These are phyloP conservation scores for Dasysyrphus tricinctus DNA, from an alignment of 2,888 invertebrate species.

Conservation along the genomic window DNA sequence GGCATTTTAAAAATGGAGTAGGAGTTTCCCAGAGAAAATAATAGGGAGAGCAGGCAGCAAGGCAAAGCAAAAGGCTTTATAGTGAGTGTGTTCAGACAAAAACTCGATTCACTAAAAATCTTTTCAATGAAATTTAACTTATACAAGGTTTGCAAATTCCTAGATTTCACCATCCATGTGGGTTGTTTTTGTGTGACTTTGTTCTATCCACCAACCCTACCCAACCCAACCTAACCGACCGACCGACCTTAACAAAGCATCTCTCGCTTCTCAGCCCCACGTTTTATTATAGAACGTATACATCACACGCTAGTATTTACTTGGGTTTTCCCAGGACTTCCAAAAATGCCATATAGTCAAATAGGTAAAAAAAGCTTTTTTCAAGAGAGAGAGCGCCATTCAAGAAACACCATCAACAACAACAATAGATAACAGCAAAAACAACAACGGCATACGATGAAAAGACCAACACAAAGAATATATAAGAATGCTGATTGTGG, in stretches of 20 bases:
- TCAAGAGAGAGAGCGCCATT: constrained; percentile 46
- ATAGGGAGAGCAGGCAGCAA: neutral
- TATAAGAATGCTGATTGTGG: constrained; percentile 61
- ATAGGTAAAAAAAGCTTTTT: constrained; percentile 44
- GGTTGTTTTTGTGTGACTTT: constrained; percentile 44
- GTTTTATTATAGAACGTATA: constrained; percentile 50
- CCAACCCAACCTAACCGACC: neutral
- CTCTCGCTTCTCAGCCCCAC: neutral
- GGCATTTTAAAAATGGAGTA: constrained; percentile 44
- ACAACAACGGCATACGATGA: neutral
- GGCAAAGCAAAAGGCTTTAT: neutral
- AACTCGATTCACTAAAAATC: constrained; percentile 36
- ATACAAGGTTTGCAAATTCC: constrained; percentile 57
- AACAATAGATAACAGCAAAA: constrained; percentile 4
- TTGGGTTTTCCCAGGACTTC: constrained; percentile 60
- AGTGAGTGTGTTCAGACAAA: constrained; percentile 2
- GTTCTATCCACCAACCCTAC: neutral
- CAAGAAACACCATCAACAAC: constrained; percentile 9
- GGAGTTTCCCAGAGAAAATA: neutral
- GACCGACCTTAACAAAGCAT: neutral
- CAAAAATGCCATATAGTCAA: constrained; percentile 33
- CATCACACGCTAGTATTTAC: constrained; percentile 48
- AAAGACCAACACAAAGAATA: constrained; percentile 47
- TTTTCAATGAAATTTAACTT: constrained; percentile 53
- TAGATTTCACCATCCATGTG: constrained; percentile 39